Evolutionary conservation across 2,797 vertebrate species (phyloP), one percentile per base, ranked within the genome.

Genomic region (Enteromius radiatus): DNA sequence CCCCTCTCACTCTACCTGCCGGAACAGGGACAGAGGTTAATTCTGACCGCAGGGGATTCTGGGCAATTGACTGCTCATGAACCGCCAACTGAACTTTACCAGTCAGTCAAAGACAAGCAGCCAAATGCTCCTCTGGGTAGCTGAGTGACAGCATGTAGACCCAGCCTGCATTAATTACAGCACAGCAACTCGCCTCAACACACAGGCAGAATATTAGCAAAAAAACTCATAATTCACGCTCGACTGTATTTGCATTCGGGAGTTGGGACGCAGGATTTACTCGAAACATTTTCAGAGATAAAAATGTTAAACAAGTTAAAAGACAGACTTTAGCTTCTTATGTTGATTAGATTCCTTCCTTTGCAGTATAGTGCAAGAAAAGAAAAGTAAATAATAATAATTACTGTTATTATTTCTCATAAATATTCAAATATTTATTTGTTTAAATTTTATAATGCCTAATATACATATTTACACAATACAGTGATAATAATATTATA

Each of bases 11-110:
- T 88, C 88, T 93, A 94, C 94, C 94, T 95, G 94, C 92, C 91
- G 91, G 94, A 91, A 93, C 93, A 93, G 89, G 90, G 93, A 92
- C 88, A 91, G 86, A 87, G 93, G 94, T 95, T 95, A 94, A 95
- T 92, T 93, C 93, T 90, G 88, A 88, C 93, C 89, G 90, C 76
- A 87, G 92, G 85, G 93, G 91, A 17, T 88, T 81, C 61, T 86
- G 86, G 88, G 91, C 93, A 94, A 94, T 93, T 86, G 90, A 93
- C 91, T 91, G 87, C 91, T 93, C 90, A 91, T 94, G 92, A 94
- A 92, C 93, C 90, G 85, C 84, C 84, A 91, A 84, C 89, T 95
- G 93, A 95, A 94, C 94, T 92, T 88, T 91, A 49, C 41, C 74
- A 84, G 82, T 86, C 84, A 81, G 65, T 78, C 65, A 78, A 33